Evolutionary conservation across 2,797 vertebrate species (phyloP).

Genomic region (Propithecus perrieri): DNA sequence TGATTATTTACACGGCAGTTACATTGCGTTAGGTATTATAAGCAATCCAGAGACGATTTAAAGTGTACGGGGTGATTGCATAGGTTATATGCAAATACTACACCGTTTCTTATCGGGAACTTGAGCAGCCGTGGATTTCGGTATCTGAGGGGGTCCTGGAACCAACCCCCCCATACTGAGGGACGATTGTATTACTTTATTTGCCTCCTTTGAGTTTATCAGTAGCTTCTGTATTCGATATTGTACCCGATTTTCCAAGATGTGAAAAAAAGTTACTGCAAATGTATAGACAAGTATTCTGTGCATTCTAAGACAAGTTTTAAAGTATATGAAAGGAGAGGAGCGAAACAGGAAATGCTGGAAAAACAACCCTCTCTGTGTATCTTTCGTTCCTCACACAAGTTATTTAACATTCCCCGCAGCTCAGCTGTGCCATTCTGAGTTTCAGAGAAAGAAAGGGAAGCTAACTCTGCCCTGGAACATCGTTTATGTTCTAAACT

Average conservation of each 20-base stretch:
- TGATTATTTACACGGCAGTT: not conserved
- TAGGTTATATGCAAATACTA: not conserved
- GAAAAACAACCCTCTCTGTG: not conserved
- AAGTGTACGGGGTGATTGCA: rapidly evolving
- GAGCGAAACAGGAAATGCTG: not conserved
- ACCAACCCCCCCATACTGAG: not conserved
- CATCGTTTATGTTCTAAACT: conserved; percentile 58
- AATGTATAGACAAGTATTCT: not conserved
- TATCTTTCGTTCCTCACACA: not conserved
- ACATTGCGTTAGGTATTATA: not conserved
- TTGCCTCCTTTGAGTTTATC: not conserved
- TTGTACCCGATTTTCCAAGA: not conserved
- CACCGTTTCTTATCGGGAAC: not conserved
- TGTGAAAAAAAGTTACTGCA: not conserved
- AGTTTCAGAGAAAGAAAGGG: conserved; percentile 55
- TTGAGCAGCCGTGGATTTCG: not conserved
- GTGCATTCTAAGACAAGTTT: not conserved
- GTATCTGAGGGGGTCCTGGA: not conserved
- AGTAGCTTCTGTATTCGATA: not conserved
- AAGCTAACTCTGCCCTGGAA: conserved; percentile 48
- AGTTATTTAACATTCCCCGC: not conserved
- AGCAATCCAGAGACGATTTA: not conserved
- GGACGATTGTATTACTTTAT: not conserved
- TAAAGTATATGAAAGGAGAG: not conserved
- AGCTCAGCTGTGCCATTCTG: not conserved